Conservation (phyloP, 1,140 invertebrate species). For the Trichogramma pretiosum region DNA sequence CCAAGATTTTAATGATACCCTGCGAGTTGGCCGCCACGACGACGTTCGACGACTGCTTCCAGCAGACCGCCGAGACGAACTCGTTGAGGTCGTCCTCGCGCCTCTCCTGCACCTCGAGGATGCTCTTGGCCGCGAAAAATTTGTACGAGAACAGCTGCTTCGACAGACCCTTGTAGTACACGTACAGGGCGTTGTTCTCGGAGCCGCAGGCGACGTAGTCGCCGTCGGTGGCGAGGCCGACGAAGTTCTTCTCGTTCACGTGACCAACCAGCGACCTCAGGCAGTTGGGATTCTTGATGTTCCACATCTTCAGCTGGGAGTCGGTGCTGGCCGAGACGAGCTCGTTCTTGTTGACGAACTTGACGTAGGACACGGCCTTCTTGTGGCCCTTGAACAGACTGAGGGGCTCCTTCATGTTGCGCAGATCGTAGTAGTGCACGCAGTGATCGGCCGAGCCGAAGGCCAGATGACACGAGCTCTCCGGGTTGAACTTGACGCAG, state of each 20-base stretch:
- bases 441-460: conserved; percentile 95
- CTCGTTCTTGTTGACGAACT: conserved; percentile 82
- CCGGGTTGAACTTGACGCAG: conserved; percentile 93
- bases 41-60: conserved; percentile 78
- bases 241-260: conserved; percentile 95
- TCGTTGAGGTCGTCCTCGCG: conserved; percentile 81
- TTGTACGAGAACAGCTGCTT: conserved; percentile 82
- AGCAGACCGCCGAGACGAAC: conserved; percentile 94
- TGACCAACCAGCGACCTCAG: conserved; percentile 86
- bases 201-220: conserved; percentile 93
- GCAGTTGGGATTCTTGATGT: conserved; percentile 71
- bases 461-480: conserved; percentile 75
- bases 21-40: conserved; percentile 93
- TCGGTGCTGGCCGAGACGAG: conserved; percentile 94
- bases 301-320: conserved; percentile 90
- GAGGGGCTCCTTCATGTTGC: conserved; percentile 75
- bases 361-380: conserved; percentile 94
- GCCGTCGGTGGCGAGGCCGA: conserved; percentile 90
- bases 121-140: conserved; percentile 76
- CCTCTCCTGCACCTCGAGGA: conserved; percentile 67
- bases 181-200: conserved; percentile 89
- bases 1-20: conserved; percentile 82
- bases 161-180: conserved; percentile 87
- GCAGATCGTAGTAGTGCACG: conserved; percentile 92
- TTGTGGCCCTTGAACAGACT: conserved; percentile 84